phyloP scores from a whole-genome alignment of 1,140 invertebrate species.

The Lepidostoma basale region DNA sequence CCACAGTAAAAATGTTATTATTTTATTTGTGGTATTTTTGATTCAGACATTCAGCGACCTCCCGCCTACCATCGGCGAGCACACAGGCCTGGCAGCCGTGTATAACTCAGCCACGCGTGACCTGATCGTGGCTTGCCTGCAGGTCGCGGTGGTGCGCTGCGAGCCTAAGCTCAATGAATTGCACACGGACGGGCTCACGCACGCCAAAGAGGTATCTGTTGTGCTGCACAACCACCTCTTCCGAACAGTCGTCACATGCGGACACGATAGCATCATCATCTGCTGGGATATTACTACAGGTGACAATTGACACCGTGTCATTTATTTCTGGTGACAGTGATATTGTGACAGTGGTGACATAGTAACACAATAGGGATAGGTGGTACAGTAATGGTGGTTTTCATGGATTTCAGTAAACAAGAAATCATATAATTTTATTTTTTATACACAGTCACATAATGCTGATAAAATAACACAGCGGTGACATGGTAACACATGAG shows the following conservation, averaged over 20 bases:
- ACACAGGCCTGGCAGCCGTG: slow-evolving; percentile 62
- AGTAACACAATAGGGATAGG: too few relatives aligned
- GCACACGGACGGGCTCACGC: slow-evolving; percentile 71
- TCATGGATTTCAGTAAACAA: too few relatives aligned
- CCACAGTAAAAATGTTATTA: background rate
- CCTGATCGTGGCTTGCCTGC: slow-evolving; percentile 65
- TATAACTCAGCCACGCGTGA: slow-evolving; percentile 70
- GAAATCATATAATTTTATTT: too few relatives aligned
- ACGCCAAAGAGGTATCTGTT: slow-evolving; percentile 66
- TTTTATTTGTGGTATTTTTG: background rate
- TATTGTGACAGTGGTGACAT: too few relatives aligned
- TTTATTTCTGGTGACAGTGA: too few relatives aligned
- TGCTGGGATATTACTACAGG: slow-evolving; percentile 73
- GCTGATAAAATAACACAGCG: too few relatives aligned
- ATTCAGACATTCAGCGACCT: slow-evolving; percentile 67
- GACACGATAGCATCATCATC: slow-evolving; percentile 74
- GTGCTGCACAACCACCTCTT: slow-evolving; percentile 73
- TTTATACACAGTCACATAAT: too few relatives aligned
- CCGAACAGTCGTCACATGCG: slow-evolving; percentile 70
- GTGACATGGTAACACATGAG: too few relatives aligned
- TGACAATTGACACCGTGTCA: too few relatives aligned
- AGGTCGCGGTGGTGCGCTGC: slow-evolving; percentile 65
- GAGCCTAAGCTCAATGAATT: slow-evolving; percentile 66
- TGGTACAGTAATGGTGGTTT: too few relatives aligned
- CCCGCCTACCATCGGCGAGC: slow-evolving; percentile 63